A percentile compares a stretch with the other conserved stretches of the same genome.
phyloP scores from a whole-genome alignment of 2,797 vertebrate genomes.

The Sciurus carolinensis region DNA sequence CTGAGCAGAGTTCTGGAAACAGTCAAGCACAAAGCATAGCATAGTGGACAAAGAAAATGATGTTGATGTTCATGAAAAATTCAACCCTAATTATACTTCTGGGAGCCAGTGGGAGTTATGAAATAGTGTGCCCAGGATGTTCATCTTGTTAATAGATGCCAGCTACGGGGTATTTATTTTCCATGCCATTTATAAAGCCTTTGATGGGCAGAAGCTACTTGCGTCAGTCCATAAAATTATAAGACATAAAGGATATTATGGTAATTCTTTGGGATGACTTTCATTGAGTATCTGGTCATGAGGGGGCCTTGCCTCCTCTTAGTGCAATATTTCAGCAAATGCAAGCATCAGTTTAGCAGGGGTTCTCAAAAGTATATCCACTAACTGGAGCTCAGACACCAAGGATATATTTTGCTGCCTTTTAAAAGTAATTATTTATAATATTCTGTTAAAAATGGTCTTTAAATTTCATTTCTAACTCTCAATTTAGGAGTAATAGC shows the following conservation, averaged over 20 bases:
- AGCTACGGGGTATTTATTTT: constrained; percentile 49
- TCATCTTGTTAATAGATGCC: constrained; percentile 66
- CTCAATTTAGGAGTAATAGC: background rate
- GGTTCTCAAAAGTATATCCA: background rate
- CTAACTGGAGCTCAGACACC: background rate
- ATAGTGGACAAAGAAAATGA: constrained; percentile 64
- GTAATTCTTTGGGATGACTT: constrained; percentile 37
- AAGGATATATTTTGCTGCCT: background rate
- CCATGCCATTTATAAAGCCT: constrained; percentile 68
- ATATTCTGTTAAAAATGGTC: constrained; percentile 45
- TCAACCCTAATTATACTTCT: constrained; percentile 69
- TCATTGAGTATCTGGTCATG: background rate
- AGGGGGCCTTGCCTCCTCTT: background rate
- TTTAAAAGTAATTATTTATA: constrained; percentile 44
- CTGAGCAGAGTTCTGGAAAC: background rate
- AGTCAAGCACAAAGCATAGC: constrained; percentile 60
- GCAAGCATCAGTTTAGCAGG: background rate
- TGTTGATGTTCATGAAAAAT: constrained; percentile 79
- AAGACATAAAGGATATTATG: constrained; percentile 54
- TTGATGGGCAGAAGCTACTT: constrained; percentile 56
- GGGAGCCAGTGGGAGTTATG: constrained; percentile 63
- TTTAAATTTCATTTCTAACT: constrained; percentile 47
- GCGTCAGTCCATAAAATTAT: constrained; percentile 35
- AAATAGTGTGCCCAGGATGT: background rate
- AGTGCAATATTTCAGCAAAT: background rate